Base-by-base conservation (phyloP, 2,797 vertebrate species). In the Pteronotus mesoamericanus region DNA sequence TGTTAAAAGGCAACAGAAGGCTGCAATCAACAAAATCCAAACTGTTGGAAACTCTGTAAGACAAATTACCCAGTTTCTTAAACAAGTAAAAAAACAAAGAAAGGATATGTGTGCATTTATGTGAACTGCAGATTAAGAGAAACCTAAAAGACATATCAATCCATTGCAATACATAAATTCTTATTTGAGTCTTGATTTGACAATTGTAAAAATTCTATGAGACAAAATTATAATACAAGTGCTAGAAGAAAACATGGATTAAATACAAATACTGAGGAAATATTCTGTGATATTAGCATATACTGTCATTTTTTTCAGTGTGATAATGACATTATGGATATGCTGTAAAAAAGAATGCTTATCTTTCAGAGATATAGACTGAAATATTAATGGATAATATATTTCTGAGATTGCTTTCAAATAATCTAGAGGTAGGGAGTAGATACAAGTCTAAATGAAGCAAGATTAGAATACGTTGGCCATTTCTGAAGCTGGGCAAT, bases 301-400 rank as follows among this genome's bases (percentile, higher is more conserved):
- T 87, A 55, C 39, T 32, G 8, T 66, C 75, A n/a, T 15, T 19
- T 51, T 90, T 79, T 90, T 78, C 55, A 74, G 5, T 53, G 42
- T 57, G 19, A 34, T 84, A 79, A 79, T n/a, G 69, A 3, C 22
- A 37, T 44, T 77, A 26, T 26, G 6, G 44, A 51, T 57, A 66
- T 24, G 32, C 24, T 66, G 44, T 72, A 34, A 59, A 80, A 86
- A 78, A 55, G 37, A 61, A 75, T 57, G 37, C 53, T 77, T 64
- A 71, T 55, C 4, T 57, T 90, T 51, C 57, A 87, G 24, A 91
- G 39, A 66, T 53, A 66, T 3, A 87, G 18, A 51, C 9, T 29
- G 55, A 95, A 84, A 91, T 83, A 72, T 72, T 91, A 51, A 57
- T 44, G 53, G 82, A 22, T 80, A 22, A 96, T 68, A 86, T 44